Evolutionary conservation across 2,113 vertebrate genomes (phyloP), one percentile per base, ranked within the genome.

Genomic region (Solea solea): DNA sequence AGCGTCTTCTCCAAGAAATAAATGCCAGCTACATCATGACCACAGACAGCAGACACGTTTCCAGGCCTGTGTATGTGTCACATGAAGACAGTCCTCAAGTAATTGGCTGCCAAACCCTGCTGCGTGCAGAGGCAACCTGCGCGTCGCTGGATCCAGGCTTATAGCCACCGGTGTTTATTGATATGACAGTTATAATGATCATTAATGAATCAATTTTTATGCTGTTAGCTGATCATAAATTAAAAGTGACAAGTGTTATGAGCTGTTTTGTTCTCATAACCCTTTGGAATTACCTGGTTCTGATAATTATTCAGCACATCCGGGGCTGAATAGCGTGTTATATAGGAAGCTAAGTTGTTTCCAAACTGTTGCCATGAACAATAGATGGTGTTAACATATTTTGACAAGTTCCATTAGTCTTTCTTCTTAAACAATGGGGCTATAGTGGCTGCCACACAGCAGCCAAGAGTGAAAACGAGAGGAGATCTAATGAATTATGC

Each of bases 401-500:
- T 81, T 90, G 89, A 91, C 86, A 90, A 85, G 82, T 77, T 87
- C 85, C 83, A 89, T 88, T 90, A 88, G 68, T 82, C 81, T 74
- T 85, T 92, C 76, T 87, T 84, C 71, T 82, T 69, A 77, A 91
- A 92, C 86, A 90, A 89, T 84, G 75, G 83, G 41, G 56, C 74
- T 69, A 62, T 58, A 45, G 51, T 67, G 74, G 73, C 79, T 88
- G 76, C 84, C 80, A 82, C 85, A 78, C 45, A 81, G 69, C 85
- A 85, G 81, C 80, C 69, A 51, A 75, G 68, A 83, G 86, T 84
- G 84, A 83, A 87, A 85, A 83, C 84, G 82, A 78, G 62, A 85
- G 76, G 83, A 81, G 85, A 85, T 91, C 85, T 88, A 83, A 89
- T 92, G 84, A 93, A 93, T 93, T 90, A 93, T 91, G 88, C 89